Percentiles rank a stretch among this genome's conserved stretches.
These are phyloP conservation scores for Episyrphus balteatus DNA, from an alignment of 1,140 invertebrate genomes.

Conservation along the genomic window DNA sequence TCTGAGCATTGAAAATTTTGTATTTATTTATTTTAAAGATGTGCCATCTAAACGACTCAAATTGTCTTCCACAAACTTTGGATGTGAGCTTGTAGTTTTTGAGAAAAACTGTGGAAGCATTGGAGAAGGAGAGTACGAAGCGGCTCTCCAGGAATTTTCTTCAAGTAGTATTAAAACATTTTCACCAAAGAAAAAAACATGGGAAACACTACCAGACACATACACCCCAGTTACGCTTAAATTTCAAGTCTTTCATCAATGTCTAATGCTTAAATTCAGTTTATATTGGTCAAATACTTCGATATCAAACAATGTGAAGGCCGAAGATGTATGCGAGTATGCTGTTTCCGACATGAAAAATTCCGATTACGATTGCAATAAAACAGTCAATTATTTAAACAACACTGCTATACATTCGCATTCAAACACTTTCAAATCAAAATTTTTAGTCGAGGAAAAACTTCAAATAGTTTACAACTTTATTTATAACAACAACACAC, in stretches of 20 bases:
- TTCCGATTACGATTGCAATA: constrained; percentile 52
- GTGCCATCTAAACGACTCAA: constrained; percentile 23
- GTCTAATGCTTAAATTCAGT: constrained; percentile 72
- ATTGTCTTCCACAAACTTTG: constrained; percentile 50
- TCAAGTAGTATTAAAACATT: constrained; percentile 42
- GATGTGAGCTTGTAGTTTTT: constrained; percentile 79
- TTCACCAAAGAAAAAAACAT: constrained; percentile 57
- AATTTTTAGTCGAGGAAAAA: constrained; percentile 21
- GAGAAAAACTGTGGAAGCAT: constrained; percentile 83
- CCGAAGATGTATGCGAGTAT: constrained; percentile 24
- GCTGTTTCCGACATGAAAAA: constrained; percentile 30
- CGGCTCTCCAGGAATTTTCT: constrained; percentile 64
- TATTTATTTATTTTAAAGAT: constrained; percentile 4
- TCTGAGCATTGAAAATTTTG: background rate
- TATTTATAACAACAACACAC: constrained; percentile 86
- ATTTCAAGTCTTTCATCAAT: constrained; percentile 60
- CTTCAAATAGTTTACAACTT: constrained; percentile 88
- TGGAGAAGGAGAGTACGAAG: constrained; percentile 80
- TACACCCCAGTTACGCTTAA: constrained; percentile 39
- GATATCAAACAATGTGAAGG: constrained; percentile 52
- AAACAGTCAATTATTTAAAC: constrained; percentile 26
- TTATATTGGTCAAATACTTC: constrained; percentile 70
- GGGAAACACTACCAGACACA: constrained; percentile 71
- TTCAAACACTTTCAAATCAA: background rate
- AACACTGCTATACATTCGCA: constrained; percentile 9